phyloP scores from a whole-genome alignment of 2,888 invertebrate genomes.

The Chironomus tentans region DNA sequence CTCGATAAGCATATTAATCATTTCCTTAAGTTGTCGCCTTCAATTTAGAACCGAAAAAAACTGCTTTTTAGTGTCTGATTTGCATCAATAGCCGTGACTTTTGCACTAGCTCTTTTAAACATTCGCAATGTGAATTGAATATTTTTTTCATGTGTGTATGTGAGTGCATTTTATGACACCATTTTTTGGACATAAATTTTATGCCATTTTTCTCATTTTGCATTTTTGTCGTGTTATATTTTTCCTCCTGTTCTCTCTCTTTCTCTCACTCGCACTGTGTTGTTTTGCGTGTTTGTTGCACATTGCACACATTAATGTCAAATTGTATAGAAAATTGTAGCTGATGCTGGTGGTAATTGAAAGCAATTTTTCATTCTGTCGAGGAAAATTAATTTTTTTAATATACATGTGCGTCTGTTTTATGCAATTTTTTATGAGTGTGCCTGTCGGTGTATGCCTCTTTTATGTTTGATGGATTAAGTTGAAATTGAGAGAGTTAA shows the following conservation, averaged over 20 bases:
- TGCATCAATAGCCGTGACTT: no score
- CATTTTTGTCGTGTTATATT: background rate
- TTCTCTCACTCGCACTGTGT: background rate
- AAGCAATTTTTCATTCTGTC: constrained; percentile 1
- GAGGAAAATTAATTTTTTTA: constrained; percentile 1
- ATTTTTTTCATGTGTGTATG: background rate
- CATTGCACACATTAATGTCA: background rate
- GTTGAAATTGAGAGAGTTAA: no score
- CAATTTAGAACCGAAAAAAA: background rate
- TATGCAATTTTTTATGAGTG: background rate
- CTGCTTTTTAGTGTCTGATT: background rate
- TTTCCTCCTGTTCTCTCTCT: background rate
- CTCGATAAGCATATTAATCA: no score
- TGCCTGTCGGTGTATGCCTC: no score
- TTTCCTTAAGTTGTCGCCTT: no score
- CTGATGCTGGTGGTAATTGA: constrained; percentile 10
- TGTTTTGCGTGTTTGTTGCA: background rate
- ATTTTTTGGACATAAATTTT: constrained; percentile 1
- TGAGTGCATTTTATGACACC: constrained; percentile 8
- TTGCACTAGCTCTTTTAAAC: background rate
- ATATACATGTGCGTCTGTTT: background rate
- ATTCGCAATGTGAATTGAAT: background rate
- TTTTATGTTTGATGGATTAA: no score
- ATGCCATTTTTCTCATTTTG: constrained; percentile 2
- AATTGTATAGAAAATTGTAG: background rate